Conservation (phyloP, 2,888 invertebrate genomes). For the Deroplatys truncata region DNA sequence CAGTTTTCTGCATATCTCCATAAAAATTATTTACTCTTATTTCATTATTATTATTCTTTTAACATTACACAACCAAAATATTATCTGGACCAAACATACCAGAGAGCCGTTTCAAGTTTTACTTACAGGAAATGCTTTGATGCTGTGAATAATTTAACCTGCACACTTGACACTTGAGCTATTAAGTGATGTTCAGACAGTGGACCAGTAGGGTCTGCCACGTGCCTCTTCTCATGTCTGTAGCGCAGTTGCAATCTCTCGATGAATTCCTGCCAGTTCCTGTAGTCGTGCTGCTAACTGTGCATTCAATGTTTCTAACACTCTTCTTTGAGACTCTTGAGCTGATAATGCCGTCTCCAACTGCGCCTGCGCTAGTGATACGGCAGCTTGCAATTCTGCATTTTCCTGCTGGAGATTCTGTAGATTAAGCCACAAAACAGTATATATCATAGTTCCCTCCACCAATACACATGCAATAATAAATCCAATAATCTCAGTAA, state of each 20-base stretch:
- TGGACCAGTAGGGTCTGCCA: slow-evolving; percentile 21
- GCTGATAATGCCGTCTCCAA: slow-evolving; percentile 72
- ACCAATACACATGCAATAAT: neutral
- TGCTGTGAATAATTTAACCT: neutral
- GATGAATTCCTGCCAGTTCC: slow-evolving; percentile 75
- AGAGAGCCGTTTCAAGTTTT: neutral
- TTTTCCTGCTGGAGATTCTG: slow-evolving; percentile 61
- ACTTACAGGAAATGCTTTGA: neutral
- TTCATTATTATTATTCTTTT: neutral
- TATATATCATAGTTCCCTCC: neutral
- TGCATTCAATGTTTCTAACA: slow-evolving; percentile 74
- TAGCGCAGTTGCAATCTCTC: slow-evolving; percentile 76
- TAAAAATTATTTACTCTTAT: neutral
- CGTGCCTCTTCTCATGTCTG: slow-evolving; percentile 57
- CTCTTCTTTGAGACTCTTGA: slow-evolving; percentile 76
- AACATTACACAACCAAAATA: neutral
- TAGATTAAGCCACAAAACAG: slow-evolving; percentile 31
- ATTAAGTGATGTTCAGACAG: slow-evolving; percentile 14
- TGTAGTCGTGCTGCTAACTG: slow-evolving; percentile 78
- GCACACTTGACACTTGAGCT: neutral
- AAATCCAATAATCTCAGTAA: neutral
- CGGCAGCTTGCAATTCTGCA: slow-evolving; percentile 60
- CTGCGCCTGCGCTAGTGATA: slow-evolving; percentile 73
- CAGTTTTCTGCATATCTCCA: neutral
- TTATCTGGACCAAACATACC: neutral